phyloP scores from a whole-genome alignment of 2,797 vertebrate species.

The Oreonectes daqikongensis region DNA sequence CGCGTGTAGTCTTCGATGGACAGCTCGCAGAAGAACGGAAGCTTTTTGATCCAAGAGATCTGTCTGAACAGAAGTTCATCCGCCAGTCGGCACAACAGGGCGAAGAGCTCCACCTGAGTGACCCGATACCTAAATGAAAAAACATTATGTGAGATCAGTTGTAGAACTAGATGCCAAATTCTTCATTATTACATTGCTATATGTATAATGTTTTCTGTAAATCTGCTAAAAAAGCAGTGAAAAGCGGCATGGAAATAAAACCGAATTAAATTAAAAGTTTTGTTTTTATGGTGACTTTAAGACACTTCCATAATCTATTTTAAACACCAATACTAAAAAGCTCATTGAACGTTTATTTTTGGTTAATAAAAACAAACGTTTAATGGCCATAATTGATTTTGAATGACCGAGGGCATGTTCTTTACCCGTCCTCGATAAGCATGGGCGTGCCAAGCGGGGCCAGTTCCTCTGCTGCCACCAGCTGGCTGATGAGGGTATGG shows the following conservation, averaged over 20 bases:
- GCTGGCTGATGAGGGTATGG: constrained; percentile 89
- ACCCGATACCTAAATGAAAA: constrained; percentile 83
- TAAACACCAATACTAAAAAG: too few relatives aligned
- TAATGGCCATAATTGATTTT: not conserved
- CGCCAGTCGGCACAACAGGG: constrained; percentile 94
- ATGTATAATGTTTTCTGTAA: too few relatives aligned
- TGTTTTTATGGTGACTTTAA: too few relatives aligned
- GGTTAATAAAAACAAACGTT: too few relatives aligned
- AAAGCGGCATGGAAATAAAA: too few relatives aligned
- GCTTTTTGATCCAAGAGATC: constrained; percentile 98
- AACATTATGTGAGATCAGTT: not conserved
- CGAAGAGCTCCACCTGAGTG: constrained; percentile 96
- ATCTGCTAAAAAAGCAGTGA: too few relatives aligned
- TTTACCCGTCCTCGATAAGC: constrained; percentile 97
- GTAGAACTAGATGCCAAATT: too few relatives aligned
- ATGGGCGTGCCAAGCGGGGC: constrained; percentile 91
- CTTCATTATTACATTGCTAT: too few relatives aligned
- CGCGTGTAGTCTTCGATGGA: constrained; percentile 99
- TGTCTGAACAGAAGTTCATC: constrained; percentile 97
- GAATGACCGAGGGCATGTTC: not conserved
- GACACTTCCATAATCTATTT: too few relatives aligned
- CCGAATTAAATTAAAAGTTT: too few relatives aligned
- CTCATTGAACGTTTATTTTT: too few relatives aligned
- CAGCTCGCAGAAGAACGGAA: constrained; percentile 97
- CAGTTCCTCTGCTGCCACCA: constrained; percentile 93